Base-by-base conservation (phyloP, 1,140 invertebrate species). In the Drosophila auraria region DNA sequence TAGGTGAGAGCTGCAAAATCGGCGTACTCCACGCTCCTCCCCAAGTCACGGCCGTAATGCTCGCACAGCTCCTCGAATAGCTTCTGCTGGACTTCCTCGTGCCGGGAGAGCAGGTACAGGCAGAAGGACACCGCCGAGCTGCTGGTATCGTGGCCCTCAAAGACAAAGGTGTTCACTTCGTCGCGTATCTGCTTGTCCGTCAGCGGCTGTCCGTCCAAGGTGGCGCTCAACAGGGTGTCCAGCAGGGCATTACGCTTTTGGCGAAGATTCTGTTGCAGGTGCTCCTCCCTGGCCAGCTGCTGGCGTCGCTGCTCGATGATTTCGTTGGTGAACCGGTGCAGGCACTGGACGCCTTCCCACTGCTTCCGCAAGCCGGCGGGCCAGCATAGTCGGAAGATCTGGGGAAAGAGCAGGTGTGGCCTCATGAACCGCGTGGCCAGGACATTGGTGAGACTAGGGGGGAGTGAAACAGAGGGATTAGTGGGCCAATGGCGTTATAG, bases 81-180 rank as follows among this genome's bases (percentile, higher is more conserved):
- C 83, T 94, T 95, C 25, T 94, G 80, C 84, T 97, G 96, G 33
- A 95, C 91, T 38, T 95, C 92, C 0, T 93, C 93, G 92, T 95
- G 86, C 60, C 93, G 91, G 4, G 94, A 94, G 45, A 96, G 83
- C 25, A 93, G 80, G 66, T 95, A 94, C 0, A 96, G 61, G 2
- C 94, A 87, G 93, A 95, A 96, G 42, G 91, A 92, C 3, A 96
- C 93, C 0, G 93, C 94, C 25, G 94, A 92, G 0, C 94, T 93
- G 15, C 96, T 96, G 15, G 96, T 96, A 68, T 97, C 96, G 40
- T 94, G 93, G 2, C 97, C 96, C 93, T 96, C 96, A 91, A 97
- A 97, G 94, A 97, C 96, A 79, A 97, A 97, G 0, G 96, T 97
- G 75, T 96, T 95, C 0, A 96, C 96, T 94, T 96, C 95, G 92